These are phyloP conservation scores for Chrysochloris asiatica DNA, from an alignment of 2,113 vertebrate genomes.

Conservation along the genomic window DNA sequence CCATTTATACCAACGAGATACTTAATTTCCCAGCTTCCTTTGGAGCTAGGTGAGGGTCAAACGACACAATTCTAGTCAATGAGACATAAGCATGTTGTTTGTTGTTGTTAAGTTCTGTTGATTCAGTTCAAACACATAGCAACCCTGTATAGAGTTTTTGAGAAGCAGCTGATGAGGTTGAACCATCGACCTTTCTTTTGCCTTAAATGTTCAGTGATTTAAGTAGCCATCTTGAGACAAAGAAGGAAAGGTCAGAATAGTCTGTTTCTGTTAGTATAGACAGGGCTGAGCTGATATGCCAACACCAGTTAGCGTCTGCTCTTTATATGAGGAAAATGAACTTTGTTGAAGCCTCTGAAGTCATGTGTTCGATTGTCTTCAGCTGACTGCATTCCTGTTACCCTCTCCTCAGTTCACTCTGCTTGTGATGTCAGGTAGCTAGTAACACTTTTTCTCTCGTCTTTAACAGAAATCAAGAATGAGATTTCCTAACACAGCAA, in stretches of 20 bases:
- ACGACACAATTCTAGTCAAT: neutral
- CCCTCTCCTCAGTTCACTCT: neutral
- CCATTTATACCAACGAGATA: neutral
- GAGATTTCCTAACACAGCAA: constrained; percentile 29
- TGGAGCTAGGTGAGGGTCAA: neutral
- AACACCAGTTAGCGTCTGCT: neutral
- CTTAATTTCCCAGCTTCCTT: constrained; percentile 11
- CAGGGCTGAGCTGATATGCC: neutral
- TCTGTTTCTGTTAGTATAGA: neutral
- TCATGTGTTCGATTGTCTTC: neutral
- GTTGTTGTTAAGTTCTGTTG: too few species aligned
- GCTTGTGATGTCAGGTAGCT: constrained; percentile 27
- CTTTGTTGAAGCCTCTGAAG: neutral
- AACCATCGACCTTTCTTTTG: neutral
- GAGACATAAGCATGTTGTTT: neutral
- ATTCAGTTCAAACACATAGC: too few species aligned
- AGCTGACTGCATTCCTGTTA: neutral
- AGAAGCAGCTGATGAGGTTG: too few species aligned
- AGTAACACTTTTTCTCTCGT: constrained; percentile 6
- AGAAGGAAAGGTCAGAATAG: neutral
- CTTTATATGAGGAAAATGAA: constrained; percentile 21
- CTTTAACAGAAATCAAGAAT: constrained; percentile 12
- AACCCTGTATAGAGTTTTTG: too few species aligned
- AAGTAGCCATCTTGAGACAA: neutral
- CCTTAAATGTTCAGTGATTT: neutral